Evolutionary conservation across 2,113 vertebrate genomes (phyloP).

Genomic region (Antennarius striatus): DNA sequence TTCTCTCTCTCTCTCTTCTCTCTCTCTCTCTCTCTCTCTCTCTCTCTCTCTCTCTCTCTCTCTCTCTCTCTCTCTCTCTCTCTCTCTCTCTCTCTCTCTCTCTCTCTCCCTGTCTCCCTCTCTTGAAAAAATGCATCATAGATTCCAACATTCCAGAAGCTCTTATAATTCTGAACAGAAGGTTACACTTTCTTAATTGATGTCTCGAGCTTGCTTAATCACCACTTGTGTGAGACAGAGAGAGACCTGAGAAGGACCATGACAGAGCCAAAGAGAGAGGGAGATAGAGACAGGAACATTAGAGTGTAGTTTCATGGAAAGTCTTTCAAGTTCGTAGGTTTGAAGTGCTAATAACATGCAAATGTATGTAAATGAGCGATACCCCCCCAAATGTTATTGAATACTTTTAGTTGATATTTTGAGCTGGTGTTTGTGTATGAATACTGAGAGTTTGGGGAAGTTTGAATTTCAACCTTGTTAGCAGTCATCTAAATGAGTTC

Average conservation of each 20-base stretch:
- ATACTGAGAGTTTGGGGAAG: constrained; percentile 62
- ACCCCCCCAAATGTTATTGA: constrained; percentile 51
- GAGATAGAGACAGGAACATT: constrained; percentile 61
- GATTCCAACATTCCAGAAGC: constrained; percentile 15
- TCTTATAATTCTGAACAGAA: constrained; percentile 36
- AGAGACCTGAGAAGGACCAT: constrained; percentile 34
- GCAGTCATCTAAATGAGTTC: neutral
- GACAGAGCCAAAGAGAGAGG: constrained; percentile 19
- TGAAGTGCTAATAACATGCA: constrained; percentile 79
- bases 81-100: too few relatives aligned
- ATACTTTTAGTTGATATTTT: constrained; percentile 48
- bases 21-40: too few relatives aligned
- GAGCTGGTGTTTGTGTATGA: constrained; percentile 65
- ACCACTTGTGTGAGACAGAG: constrained; percentile 47
- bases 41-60: too few relatives aligned
- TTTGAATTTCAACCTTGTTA: constrained; percentile 42
- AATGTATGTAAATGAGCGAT: constrained; percentile 74
- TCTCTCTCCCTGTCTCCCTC: neutral
- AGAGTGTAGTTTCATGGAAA: constrained; percentile 70
- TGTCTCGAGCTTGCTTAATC: constrained; percentile 61
- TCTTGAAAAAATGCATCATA: neutral
- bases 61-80: too few relatives aligned
- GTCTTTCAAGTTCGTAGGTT: constrained; percentile 77
- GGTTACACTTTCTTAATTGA: constrained; percentile 65
- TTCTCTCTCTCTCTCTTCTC: too few relatives aligned